These are phyloP conservation scores for Sthenelais limicola DNA, from an alignment of 2,888 invertebrate species.

Conservation along the genomic window DNA sequence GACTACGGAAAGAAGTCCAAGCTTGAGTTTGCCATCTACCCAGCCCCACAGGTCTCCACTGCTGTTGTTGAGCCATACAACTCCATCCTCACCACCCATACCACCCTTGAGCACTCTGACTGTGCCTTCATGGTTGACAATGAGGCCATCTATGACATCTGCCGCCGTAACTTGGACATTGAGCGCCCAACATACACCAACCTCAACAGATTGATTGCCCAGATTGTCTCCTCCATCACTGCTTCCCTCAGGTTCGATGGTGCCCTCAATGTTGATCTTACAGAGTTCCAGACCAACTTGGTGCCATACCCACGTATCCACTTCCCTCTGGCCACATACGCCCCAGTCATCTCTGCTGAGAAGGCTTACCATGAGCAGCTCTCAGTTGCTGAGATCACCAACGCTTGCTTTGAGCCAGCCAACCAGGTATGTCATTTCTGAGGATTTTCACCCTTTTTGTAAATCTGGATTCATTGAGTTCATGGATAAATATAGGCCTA, in stretches of 20 bases:
- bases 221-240: conserved; percentile 37
- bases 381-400: conserved; percentile 54
- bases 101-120: too few relatives aligned
- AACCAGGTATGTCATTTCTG: too few relatives aligned
- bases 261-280: conserved; percentile 22
- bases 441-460: too few relatives aligned
- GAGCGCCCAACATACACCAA: conserved; percentile 81
- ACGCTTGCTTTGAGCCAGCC: too few relatives aligned
- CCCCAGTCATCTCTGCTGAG: conserved; percentile 46
- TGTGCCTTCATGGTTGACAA: conserved; percentile 9
- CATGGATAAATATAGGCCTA: too few relatives aligned
- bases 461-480: too few relatives aligned
- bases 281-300: conserved; percentile 25
- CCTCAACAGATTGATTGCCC: conserved; percentile 4
- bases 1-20: conserved; percentile 41
- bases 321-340: conserved; percentile 6
- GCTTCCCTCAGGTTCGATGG: conserved; percentile 15
- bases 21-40: conserved; percentile 75
- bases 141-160: conserved; percentile 76
- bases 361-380: conserved; percentile 71
- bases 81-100: too few relatives aligned
- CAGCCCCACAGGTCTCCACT: conserved; percentile 90
- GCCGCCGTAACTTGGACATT: conserved; percentile 87
- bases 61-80: conserved; percentile 73
- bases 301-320: conserved; percentile 21